Base-by-base conservation (phyloP, 2,113 vertebrate species). In the Dasyurus viverrinus region DNA sequence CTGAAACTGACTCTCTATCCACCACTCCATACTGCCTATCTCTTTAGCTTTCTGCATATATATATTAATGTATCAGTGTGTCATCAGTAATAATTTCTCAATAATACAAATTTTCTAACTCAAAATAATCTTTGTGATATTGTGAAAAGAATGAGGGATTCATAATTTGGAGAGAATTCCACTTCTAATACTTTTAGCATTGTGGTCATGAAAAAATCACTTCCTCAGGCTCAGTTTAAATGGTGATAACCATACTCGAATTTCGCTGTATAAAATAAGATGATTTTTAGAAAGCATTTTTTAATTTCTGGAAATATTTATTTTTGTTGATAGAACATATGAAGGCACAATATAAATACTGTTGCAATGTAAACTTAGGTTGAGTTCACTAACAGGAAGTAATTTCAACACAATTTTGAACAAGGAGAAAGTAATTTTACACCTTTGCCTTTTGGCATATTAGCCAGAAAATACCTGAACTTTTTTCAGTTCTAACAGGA, bases 221-320 rank as follows among this genome's bases (percentile, higher is more conserved):
- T 76, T 76, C 16, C 36, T 7, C n/a, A 42, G n/a, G 68, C 68
- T 76, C 16, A 42, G 14, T 76, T n/a, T 76, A 76, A 76, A n/a
- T 42, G n/a, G 5, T 42, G 16, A 22, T 42, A 16, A n/a, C 19
- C 8, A 76, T 76, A 76, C 68, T 76, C 8, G n/a, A 76, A n/a
- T 25, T 22, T 76, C 5, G 7, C 12, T 19, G 36, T 16, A n/a
- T 42, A 42, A 76, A 76, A 76, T 76, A n/a, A 76, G 36, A 76
- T 76, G 68, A 42, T 76, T 48, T 48, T 48, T 48, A 4, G 48
- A 48, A 48, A 48, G 48, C 48, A 48, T 48, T 48, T 48, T 48
- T 48, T 94, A 54, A 94, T 92, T 95, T 27, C 47, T 91, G 60
- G 53, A 93, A 55, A 93, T 92, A 92, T 89, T 25, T 95, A 2